Conservation (phyloP, 2,113 vertebrate species). For the Alethe diademata region DNA sequence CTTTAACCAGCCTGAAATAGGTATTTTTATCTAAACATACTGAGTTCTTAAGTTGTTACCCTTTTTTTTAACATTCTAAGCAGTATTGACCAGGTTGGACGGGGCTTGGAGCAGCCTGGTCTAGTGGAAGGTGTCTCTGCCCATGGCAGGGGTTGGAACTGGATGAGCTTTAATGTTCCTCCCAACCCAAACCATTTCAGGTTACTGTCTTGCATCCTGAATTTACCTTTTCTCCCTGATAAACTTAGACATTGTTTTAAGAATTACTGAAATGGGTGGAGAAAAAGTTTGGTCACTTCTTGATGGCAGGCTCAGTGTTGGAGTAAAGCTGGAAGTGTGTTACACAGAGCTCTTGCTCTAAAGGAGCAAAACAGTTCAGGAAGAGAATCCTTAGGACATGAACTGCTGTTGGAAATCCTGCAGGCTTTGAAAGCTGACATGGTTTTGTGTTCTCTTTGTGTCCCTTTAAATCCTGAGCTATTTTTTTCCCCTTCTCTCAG, state of each 20-base stretch:
- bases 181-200: background rate
- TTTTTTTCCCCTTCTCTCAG: background rate
- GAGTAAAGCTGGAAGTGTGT: background rate
- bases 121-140: background rate
- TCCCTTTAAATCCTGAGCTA: background rate
- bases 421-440: background rate
- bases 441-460: background rate
- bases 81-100: too few relatives aligned
- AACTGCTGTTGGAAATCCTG: background rate
- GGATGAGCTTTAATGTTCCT: background rate
- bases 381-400: accelerated
- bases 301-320: background rate
- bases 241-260: background rate
- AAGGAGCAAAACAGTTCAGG: background rate
- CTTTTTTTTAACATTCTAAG: background rate
- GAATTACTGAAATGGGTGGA: background rate
- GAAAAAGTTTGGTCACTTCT: background rate
- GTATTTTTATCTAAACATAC: background rate
- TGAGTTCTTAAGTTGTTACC: background rate
- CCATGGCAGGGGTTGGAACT: background rate
- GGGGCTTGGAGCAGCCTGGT: background rate
- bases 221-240: background rate
- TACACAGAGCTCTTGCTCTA: background rate
- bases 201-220: background rate
- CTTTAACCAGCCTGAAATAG: background rate